Percentiles rank a stretch among this genome's conserved stretches.
Evolutionary conservation across 2,797 vertebrate genomes (phyloP).

Genomic region (Falco cherrug): DNA sequence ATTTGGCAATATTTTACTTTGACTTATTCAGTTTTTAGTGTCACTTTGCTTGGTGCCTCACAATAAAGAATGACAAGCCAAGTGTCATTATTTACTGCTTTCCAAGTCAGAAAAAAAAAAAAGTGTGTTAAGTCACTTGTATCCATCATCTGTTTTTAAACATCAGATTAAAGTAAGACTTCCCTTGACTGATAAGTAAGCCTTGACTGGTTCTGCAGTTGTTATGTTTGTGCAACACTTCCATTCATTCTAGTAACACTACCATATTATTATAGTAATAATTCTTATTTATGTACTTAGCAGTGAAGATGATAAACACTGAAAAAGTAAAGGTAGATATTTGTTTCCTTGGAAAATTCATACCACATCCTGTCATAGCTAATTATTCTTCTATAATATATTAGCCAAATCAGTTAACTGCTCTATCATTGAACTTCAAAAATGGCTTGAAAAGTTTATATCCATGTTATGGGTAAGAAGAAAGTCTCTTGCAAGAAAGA

Average conservation of each 20-base stretch:
- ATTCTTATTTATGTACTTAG: not conserved
- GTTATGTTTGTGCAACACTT: not conserved
- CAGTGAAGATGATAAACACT: not conserved
- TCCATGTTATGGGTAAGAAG: not conserved
- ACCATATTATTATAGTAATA: not conserved
- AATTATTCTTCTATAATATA: not conserved
- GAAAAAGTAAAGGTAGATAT: not conserved
- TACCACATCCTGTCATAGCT: not conserved
- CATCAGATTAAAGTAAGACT: not conserved
- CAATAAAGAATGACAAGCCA: not conserved
- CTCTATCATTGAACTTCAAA: not conserved
- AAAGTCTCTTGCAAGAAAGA: not conserved
- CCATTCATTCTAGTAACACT: not conserved
- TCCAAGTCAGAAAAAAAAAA: not conserved
- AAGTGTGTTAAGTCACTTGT: not conserved
- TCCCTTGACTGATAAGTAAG: not conserved
- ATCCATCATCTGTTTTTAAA: not conserved
- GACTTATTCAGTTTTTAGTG: not conserved
- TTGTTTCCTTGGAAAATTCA: not conserved
- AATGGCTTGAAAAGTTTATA: not conserved
- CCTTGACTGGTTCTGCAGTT: not conserved
- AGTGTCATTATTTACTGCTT: not conserved
- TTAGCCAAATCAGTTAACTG: not conserved
- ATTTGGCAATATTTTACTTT: not conserved
- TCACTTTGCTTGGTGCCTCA: not conserved